Evolutionary conservation across 2,888 invertebrate species (phyloP), one percentile per base, ranked within the genome.

Genomic region (Lumbricus terrestris): DNA sequence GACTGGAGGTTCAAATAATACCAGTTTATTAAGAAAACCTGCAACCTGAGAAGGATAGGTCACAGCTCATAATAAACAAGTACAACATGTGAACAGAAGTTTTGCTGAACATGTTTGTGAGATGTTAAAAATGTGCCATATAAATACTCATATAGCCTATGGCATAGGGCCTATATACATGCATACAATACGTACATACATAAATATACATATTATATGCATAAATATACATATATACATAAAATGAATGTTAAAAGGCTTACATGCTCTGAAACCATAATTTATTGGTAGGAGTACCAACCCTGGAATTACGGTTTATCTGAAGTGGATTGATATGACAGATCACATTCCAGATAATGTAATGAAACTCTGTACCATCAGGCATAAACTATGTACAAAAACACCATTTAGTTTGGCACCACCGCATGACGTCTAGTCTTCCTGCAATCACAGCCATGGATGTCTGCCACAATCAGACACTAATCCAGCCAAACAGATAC

Each of bases 181-280:
- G n/a, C 16, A 85, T n/a, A 85, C 16, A 85, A 23, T 85, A 85
- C 16, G n/a, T 29, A 85, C 16, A n/a, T 85, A n/a, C n/a, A 85
- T 85, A 85, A 6, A 85, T 85, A 83, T n/a, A 85, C n/a, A 85
- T 85, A 85, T 85, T 85, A 85, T 85, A n/a, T 83, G n/a, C n/a
- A 85, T 85, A 85, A 20, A 83, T 83, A 83, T 83, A 83, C 15
- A n/a, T 85, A 85, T n/a, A 85, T 85, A 85, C 23, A 85, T 85
- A 85, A 35, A 85, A 69, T n/a, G 69, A 69, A 69, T n/a, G 4
- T 69, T 69, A 69, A 29, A 29, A 2, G 0, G 13, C n/a, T n/a
- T 69, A n/a, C 29, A 1, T 69, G n/a, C 69, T n/a, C n/a, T 29
- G 29, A 29, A 69, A n/a, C n/a, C 29, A n/a, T n/a, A 69, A n/a